Base-by-base conservation (phyloP, 2,888 invertebrate genomes). In the Trachelus stipa region DNA sequence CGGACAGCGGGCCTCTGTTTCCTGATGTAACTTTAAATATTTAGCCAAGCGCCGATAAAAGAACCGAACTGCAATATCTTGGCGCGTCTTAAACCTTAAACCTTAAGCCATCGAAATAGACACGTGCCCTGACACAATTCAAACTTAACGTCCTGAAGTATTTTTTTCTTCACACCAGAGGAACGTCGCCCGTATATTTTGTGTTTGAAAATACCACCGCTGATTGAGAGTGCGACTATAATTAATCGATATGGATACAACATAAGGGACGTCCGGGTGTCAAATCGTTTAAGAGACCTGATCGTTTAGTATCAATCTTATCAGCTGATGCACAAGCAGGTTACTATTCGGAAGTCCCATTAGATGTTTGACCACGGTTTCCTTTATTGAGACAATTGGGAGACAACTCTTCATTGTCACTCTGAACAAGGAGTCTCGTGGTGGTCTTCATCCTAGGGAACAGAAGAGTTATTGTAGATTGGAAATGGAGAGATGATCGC, bases 21-120 rank as follows among this genome's bases (percentile, higher is more conserved):
- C 79, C 79, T 71, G 79, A 79, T 76, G 79, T 74, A 76, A 79
- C 73, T 76, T 79, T 79, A 79, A 79, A 79, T 79, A 79, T 79
- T 79, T 79, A 79, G 76, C 79, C 79, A 34, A 74, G 76, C 76
- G 73, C 69, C 79, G 79, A 79, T 79, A 79, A 79, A 76, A 79
- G 76, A 76, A 79, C 73, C 76, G 73, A 76, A 79, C 69, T 76
- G 76, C 79, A 71, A 71, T 71, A 56, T 56, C 56, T 56, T 23
- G 56, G 56, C 56, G 56, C 56, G 56, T 23, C 56, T 56, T 56
- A 56, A 56, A 40, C 40, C 40, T 56, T 56, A 56, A 56, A 56
- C 56, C 56, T 56, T 56, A 56, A 56, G 56, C 56, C 56, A 56
- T 56, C 56, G 56, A 56, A 56, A 56, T 56, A 56, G 56, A 56